A percentile compares a stretch with the other conserved stretches of the same genome.
Conservation (phyloP, 2,888 invertebrate genomes). For the Drosophila antonietae region DNA sequence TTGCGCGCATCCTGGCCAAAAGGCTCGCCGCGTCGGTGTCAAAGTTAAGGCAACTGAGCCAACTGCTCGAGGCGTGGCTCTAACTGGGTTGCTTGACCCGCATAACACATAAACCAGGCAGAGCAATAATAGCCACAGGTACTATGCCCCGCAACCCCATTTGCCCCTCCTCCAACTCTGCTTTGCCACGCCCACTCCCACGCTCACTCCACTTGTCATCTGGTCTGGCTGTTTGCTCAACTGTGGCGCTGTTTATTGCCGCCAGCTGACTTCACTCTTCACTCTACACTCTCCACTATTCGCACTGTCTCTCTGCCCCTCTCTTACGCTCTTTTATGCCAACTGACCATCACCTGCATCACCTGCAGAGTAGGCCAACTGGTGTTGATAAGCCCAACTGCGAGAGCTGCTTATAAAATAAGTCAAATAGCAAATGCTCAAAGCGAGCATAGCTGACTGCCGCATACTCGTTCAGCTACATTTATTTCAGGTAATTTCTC, state of each 20-base stretch:
- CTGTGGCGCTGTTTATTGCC: slow-evolving; percentile 56
- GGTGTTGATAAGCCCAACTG: slow-evolving; percentile 50
- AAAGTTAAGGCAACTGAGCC: slow-evolving; percentile 50
- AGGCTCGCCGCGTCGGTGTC: slow-evolving; percentile 34
- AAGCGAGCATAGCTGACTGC: not conserved
- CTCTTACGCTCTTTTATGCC: not conserved
- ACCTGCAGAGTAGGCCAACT: slow-evolving; percentile 16
- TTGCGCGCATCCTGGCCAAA: slow-evolving; percentile 54
- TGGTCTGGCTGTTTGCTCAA: slow-evolving; percentile 30
- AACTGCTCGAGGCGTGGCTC: slow-evolving; percentile 28
- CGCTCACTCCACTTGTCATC: not conserved
- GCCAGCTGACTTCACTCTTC: slow-evolving; percentile 50
- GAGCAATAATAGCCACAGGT: slow-evolving; percentile 34
- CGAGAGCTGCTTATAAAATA: slow-evolving; percentile 10
- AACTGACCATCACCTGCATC: slow-evolving; percentile 16
- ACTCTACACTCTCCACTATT: not conserved
- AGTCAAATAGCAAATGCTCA: not conserved
- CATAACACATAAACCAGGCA: slow-evolving; percentile 56
- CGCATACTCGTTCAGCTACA: not conserved
- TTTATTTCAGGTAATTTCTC: no score
- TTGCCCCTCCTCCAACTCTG: not conserved
- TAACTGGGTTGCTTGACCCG: slow-evolving; percentile 49
- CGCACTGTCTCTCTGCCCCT: not conserved
- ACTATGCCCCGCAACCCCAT: not conserved
- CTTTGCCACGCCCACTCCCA: not conserved